These are phyloP conservation scores for Micropoecilia bifurca DNA, from an alignment of 2,797 vertebrate genomes.

Conservation along the genomic window DNA sequence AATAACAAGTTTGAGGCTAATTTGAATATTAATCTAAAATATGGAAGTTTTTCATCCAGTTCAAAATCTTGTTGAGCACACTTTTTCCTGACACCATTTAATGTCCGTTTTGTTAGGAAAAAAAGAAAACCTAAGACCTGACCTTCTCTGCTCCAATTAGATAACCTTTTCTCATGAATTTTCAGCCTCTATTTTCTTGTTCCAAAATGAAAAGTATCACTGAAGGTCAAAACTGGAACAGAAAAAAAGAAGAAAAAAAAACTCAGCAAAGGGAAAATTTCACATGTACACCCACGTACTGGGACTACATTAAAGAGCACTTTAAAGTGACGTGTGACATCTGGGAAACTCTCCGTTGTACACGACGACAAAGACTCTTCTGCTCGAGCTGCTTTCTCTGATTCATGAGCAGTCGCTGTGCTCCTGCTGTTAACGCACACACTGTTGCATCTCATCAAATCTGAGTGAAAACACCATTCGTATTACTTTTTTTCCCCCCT, in stretches of 20 bases:
- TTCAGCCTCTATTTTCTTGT: conserved; percentile 11
- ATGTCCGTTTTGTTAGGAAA: conserved; percentile 3
- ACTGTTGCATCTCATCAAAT: conserved; percentile 1
- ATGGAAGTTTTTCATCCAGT: neutral
- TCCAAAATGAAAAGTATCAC: conserved; percentile 44
- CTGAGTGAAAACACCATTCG: neutral
- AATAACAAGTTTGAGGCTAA: conserved; percentile 20
- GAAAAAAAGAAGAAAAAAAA: neutral
- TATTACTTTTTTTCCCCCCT: neutral
- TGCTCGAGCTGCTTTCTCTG: neutral
- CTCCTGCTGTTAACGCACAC: neutral
- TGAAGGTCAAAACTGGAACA: conserved; percentile 47
- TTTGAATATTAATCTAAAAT: conserved; percentile 2
- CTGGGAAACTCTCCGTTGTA: conserved; percentile 8
- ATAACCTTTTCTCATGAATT: conserved; percentile 42
- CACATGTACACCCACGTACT: neutral
- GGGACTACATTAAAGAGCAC: conserved; percentile 31
- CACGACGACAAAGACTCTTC: conserved; percentile 7
- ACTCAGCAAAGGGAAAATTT: neutral
- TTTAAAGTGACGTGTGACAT: conserved; percentile 39
- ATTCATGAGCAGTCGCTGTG: neutral
- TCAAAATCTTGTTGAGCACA: conserved; percentile 16
- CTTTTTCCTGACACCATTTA: conserved; percentile 29
- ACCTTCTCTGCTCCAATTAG: conserved; percentile 38
- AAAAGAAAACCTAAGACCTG: conserved; percentile 1